These are phyloP conservation scores for Xanthia icteritia DNA, from an alignment of 2,888 invertebrate species.

Conservation along the genomic window DNA sequence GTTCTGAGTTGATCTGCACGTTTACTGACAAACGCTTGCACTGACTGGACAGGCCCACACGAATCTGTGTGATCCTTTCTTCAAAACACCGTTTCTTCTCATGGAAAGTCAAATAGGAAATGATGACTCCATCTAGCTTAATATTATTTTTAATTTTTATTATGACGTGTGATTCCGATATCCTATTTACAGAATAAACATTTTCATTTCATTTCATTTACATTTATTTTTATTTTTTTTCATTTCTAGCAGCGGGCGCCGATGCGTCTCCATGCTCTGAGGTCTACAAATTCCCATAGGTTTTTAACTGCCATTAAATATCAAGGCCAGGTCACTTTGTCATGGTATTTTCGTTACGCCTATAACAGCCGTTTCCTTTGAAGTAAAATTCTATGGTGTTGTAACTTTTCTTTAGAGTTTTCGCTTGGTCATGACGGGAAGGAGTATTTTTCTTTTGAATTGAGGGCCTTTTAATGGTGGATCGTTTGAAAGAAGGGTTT, in stretches of 20 bases:
- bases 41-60: too few species aligned
- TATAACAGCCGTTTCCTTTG: slow-evolving; percentile 35
- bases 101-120: too few species aligned
- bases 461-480: slow-evolving; percentile 24
- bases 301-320: slow-evolving; percentile 53
- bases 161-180: too few species aligned
- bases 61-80: too few species aligned
- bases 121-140: too few species aligned
- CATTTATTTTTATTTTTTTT: too few species aligned
- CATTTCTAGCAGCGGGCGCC: not conserved
- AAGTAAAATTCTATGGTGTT: slow-evolving; percentile 24
- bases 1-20: too few species aligned
- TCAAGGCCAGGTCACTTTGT: slow-evolving; percentile 52
- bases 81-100: too few species aligned
- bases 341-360: slow-evolving; percentile 44
- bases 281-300: slow-evolving; percentile 14
- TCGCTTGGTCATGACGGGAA: not conserved
- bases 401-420: slow-evolving; percentile 22
- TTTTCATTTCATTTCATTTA: too few species aligned
- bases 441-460: slow-evolving; percentile 18
- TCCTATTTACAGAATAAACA: too few species aligned
- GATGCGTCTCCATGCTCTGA: not conserved
- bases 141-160: too few species aligned
- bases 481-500: not conserved
- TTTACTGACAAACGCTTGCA: too few species aligned